A percentile compares a stretch with the other conserved stretches of the same genome.
Evolutionary conservation across 2,113 vertebrate species (phyloP).

Genomic region (Peromyscus leucopus): DNA sequence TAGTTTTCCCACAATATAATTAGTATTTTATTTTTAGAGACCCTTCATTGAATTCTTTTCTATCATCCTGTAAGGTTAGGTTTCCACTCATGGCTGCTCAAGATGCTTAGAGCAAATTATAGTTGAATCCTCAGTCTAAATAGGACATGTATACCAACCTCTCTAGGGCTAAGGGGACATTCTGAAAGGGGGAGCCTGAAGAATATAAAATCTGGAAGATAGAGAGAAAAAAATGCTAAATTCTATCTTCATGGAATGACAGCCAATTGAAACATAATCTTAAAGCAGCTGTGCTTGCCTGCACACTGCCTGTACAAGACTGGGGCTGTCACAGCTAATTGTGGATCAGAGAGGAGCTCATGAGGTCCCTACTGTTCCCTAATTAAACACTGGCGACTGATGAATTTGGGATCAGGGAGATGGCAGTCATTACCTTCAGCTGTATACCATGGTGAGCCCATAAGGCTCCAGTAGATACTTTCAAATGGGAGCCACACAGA

Average conservation of each 20-base stretch:
- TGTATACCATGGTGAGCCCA: background rate
- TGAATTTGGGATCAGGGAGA: background rate
- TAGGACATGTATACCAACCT: background rate
- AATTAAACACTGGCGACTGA: background rate
- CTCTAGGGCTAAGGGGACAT: too few relatives aligned
- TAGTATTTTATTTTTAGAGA: background rate
- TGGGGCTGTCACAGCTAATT: background rate
- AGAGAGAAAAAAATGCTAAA: too few relatives aligned
- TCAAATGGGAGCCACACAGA: background rate
- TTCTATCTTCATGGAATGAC: background rate
- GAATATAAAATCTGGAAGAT: background rate
- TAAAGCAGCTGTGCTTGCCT: background rate
- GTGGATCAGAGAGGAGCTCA: background rate
- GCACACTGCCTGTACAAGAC: background rate
- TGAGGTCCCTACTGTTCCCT: background rate
- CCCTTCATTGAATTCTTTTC: background rate
- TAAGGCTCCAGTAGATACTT: background rate
- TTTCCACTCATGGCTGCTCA: background rate
- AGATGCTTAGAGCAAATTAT: background rate
- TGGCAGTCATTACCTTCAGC: background rate
- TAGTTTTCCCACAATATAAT: background rate
- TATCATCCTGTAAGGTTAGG: background rate
- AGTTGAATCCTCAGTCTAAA: background rate
- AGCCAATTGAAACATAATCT: background rate
- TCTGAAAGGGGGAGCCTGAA: background rate